Evolutionary conservation across 1,140 invertebrate species (phyloP).

Genomic region (Drosophila ercepeae): DNA sequence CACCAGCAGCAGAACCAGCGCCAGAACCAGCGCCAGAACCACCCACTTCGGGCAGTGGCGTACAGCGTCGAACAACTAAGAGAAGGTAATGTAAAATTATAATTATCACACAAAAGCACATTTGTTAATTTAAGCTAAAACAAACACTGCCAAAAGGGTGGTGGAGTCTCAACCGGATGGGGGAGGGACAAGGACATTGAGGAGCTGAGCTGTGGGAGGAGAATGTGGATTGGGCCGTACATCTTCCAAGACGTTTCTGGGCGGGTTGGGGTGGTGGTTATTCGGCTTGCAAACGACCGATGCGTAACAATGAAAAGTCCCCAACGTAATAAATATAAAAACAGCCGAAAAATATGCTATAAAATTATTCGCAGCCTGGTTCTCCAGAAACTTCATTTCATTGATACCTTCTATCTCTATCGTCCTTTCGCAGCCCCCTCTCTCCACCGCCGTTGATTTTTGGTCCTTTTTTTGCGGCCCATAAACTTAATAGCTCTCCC

Average conservation of each 20-base stretch:
- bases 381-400: slow-evolving; percentile 42
- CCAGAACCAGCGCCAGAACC: slow-evolving; percentile 51
- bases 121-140: slow-evolving; percentile 83
- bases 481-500: slow-evolving; percentile 71
- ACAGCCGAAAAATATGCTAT: slow-evolving; percentile 83
- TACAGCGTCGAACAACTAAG: slow-evolving; percentile 78
- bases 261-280: background rate
- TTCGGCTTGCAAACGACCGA: slow-evolving; percentile 69
- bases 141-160: slow-evolving; percentile 57
- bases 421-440: slow-evolving; percentile 17
- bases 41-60: slow-evolving; percentile 16
- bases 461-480: slow-evolving; percentile 71
- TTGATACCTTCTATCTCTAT: slow-evolving; percentile 32
- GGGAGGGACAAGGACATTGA: background rate
- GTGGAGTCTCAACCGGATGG: background rate
- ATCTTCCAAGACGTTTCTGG: slow-evolving; percentile 47
- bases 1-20: slow-evolving; percentile 50
- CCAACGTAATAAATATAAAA: slow-evolving; percentile 83
- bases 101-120: slow-evolving; percentile 83
- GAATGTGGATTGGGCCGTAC: slow-evolving; percentile 12
- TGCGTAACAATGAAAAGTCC: slow-evolving; percentile 80
- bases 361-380: slow-evolving; percentile 70
- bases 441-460: slow-evolving; percentile 67
- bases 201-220: slow-evolving; percentile 1
- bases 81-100: slow-evolving; percentile 84